Evolutionary conservation across 1,140 invertebrate species (phyloP), one percentile per base, ranked within the genome.

Genomic region (Zaprionus kolodkinae): DNA sequence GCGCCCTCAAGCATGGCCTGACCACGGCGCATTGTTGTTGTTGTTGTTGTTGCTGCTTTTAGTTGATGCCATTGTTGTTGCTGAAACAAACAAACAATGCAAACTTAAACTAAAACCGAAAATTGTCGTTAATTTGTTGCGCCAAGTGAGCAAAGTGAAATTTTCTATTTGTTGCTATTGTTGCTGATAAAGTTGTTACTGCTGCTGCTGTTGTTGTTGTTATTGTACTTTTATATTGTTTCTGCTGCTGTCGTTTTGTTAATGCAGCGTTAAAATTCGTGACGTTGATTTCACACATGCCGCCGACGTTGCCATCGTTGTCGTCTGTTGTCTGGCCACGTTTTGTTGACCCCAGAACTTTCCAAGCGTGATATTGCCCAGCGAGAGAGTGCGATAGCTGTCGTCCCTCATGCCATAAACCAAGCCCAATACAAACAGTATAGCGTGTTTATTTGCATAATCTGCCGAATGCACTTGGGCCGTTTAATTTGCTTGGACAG

Each of bases 281-380:
- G 81, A 85, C 76, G 86, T 79, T 80, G 52, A 77, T 80, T 87
- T 88, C 81, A 83, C 83, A 87, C 78, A 63, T 72, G 70, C 56
- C 54, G 65, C n/a, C 48, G 55, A 17, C 45, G 61, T 50, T 50
- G 60, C 27, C 27, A 30, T 30, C 27, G 27, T 6, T 6, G 27
- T 9, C 48, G 72, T 54, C 40, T 35, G 72, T 75, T 35, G 72
- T 75, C 72, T 75, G 72, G 54, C 72, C 70, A 72, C 76, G 78
- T 79, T 81, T 89, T 89, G 73, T 89, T 89, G 86, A 89, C 85
- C 81, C 86, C 81, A 89, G 85, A 88, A 89, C 86, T 89, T 90
- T 90, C 86, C 52, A 84, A 79, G 75, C 78, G 78, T 81, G 73
- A 48, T 83, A 75, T 60, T 75, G 33, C 45, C 64, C 65, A 67